These are phyloP conservation scores for Tridacna crocea DNA, from an alignment of 2,888 invertebrate species.

Conservation along the genomic window DNA sequence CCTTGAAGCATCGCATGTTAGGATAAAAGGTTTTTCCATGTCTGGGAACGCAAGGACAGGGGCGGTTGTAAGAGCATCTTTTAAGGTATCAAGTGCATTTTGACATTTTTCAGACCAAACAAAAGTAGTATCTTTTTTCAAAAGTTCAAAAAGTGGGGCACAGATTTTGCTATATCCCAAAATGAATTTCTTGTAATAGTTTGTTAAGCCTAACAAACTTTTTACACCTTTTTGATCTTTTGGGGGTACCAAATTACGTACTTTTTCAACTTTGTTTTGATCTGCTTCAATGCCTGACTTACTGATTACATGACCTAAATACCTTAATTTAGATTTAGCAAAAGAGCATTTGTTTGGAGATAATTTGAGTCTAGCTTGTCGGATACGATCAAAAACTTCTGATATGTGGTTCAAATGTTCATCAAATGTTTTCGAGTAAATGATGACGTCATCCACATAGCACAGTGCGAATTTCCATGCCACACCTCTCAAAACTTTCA, in stretches of 20 bases:
- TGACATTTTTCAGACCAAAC: slow-evolving; percentile 52
- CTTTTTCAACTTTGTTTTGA: slow-evolving; percentile 31
- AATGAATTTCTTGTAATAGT: slow-evolving; percentile 60
- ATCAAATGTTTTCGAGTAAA: slow-evolving; percentile 45
- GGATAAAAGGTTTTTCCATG: slow-evolving; percentile 47
- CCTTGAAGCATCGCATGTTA: slow-evolving; percentile 54
- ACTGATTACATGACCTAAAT: slow-evolving; percentile 54
- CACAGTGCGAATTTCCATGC: slow-evolving; percentile 50
- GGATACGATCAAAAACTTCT: slow-evolving; percentile 49
- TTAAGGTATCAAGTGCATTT: slow-evolving; percentile 46
- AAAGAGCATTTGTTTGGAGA: slow-evolving; percentile 61
- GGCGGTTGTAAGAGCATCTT: slow-evolving; percentile 43
- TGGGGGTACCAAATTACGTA: slow-evolving; percentile 50
- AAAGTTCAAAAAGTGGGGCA: slow-evolving; percentile 44
- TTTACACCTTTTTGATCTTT: slow-evolving; percentile 46
- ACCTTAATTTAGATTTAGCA: slow-evolving; percentile 46
- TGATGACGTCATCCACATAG: slow-evolving; percentile 60
- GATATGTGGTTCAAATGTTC: slow-evolving; percentile 51
- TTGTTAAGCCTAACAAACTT: slow-evolving; percentile 59
- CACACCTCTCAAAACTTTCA: slow-evolving; percentile 45
- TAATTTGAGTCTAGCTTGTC: slow-evolving; percentile 51
- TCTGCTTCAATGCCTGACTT: slow-evolving; percentile 54
- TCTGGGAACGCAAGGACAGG: slow-evolving; percentile 61
- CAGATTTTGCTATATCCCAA: slow-evolving; percentile 47
- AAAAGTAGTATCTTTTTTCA: slow-evolving; percentile 33